Evolutionary conservation across 2,888 invertebrate species (phyloP), one percentile per base, ranked within the genome.

Genomic region (Saturnia japonica): DNA sequence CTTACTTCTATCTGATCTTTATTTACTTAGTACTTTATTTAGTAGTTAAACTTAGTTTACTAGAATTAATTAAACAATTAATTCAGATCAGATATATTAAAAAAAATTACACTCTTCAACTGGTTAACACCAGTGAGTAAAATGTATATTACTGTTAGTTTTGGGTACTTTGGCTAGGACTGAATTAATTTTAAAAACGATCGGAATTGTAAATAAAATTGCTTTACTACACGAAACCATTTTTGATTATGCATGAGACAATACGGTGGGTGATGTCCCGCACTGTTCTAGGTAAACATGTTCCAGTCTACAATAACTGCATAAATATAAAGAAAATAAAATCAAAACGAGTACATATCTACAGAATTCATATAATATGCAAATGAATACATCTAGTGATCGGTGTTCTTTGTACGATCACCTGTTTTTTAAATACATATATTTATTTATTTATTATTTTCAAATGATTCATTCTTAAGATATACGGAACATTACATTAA

Each of bases 361-460:
- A 14, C 25, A 28, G 57, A 28, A 14, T 28, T 25, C 25, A 60
- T 25, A 28, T 60, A 60, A 14, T 22, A 60, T 28, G 57, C 25
- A 60, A 22, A 60, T 28, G 25, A 11, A 60, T 25, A 25, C 0
- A 57, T 25, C 25, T 25, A 60, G 57, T 60, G 57, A 14, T 14
- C 25, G 25, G 25, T 28, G 57, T 12, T 60, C 14, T 14, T 60
- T 60, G 57, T 60, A 12, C 57, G 57, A 22, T 22, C 11, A 22
- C 22, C 9, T 60, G 57, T 40, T 64, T 40, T n/a, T 40, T 64
- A 19, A 11, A 64, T 64, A 40, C 40, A 64, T 64, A 40, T 40
- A 60, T 14, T 28, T 64, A 64, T 64, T 64, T 64, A 19, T n/a
- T 64, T 64, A 64, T 64, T 64, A 40, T n/a, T 64, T 64, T 7